A percentile compares a stretch with the other conserved stretches of the same genome.
Conservation (phyloP, 37 sponge, comb jelly and placozoan species). For the Geodia barretti region DNA sequence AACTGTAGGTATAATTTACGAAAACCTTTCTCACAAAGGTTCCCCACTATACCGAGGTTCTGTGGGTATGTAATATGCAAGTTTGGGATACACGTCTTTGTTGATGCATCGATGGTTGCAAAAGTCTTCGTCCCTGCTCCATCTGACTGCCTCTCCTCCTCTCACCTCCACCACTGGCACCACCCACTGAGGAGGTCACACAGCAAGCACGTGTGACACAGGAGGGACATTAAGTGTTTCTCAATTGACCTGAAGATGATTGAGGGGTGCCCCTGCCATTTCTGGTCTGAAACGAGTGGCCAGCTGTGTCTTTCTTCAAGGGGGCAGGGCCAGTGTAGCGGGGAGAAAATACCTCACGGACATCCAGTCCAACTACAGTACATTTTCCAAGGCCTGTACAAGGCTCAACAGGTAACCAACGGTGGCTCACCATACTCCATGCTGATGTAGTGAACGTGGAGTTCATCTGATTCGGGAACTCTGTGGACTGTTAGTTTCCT, state of each 20-base stretch:
- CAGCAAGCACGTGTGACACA: no score
- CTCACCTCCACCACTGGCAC: neutral
- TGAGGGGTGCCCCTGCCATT: no score
- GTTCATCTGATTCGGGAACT: conserved; percentile 37
- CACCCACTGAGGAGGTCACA: neutral
- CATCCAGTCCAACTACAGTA: conserved; percentile 64
- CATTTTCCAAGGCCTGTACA: neutral
- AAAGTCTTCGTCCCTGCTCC: neutral
- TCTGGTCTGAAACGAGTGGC: no score
- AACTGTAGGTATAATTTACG: no score
- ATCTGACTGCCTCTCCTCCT: neutral
- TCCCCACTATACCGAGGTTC: neutral
- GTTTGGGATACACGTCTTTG: conserved; percentile 68
- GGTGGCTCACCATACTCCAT: conserved; percentile 46
- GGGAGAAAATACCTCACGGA: conserved; percentile 55
- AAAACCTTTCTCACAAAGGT: neutral
- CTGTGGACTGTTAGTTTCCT: conserved; percentile 45
- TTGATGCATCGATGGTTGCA: conserved; percentile 74
- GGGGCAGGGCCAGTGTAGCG: conserved; percentile 10
- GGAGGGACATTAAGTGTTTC: no score
- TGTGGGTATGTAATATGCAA: neutral
- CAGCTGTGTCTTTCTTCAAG: neutral
- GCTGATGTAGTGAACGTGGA: conserved; percentile 53
- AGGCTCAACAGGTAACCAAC: no score
- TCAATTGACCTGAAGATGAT: no score